Conservation (phyloP, 92 coral and sea anemone genomes). For the Epizoanthus fatuus region DNA sequence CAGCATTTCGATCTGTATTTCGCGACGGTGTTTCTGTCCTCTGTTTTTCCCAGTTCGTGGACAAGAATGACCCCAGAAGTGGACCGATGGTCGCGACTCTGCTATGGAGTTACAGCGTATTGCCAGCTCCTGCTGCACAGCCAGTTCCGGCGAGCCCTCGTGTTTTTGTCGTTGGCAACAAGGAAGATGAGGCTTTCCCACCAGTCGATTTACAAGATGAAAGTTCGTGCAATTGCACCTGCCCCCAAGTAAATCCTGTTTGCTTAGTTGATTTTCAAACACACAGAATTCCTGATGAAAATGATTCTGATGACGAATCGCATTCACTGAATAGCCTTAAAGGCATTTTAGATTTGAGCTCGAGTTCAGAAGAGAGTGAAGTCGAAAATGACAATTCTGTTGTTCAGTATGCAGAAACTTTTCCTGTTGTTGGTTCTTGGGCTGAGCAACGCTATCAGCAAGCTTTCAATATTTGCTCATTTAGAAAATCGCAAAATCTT, state of each 20-base stretch:
- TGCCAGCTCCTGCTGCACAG: constrained; percentile 22
- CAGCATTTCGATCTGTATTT: no score
- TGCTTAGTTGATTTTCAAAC: constrained; percentile 32
- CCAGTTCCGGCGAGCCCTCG: constrained; percentile 21
- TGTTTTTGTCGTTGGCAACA: constrained; percentile 6
- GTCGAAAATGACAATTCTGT: constrained; percentile 5
- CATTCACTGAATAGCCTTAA: background rate
- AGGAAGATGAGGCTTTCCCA: constrained; percentile 14
- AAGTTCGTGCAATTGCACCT: constrained; percentile 36
- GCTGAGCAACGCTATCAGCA: constrained; percentile 28
- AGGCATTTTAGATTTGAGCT: background rate
- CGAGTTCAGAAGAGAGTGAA: constrained; percentile 1
- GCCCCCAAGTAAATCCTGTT: constrained; percentile 34
- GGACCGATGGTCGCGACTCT: constrained; percentile 3
- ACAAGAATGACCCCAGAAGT: constrained; percentile 20
- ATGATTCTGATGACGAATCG: constrained; percentile 28
- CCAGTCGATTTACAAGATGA: constrained; percentile 26
- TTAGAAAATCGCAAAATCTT: constrained; percentile 1
- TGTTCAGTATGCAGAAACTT: constrained; percentile 38
- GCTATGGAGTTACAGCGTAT: constrained; percentile 14
- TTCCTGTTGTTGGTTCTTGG: constrained; percentile 54
- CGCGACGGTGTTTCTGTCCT: no score
- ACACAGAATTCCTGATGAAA: constrained; percentile 38
- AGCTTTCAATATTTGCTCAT: constrained; percentile 28
- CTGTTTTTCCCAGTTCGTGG: background rate